phyloP scores from a whole-genome alignment of 2,797 vertebrate species.

The Synaphobranchus kaupii region DNA sequence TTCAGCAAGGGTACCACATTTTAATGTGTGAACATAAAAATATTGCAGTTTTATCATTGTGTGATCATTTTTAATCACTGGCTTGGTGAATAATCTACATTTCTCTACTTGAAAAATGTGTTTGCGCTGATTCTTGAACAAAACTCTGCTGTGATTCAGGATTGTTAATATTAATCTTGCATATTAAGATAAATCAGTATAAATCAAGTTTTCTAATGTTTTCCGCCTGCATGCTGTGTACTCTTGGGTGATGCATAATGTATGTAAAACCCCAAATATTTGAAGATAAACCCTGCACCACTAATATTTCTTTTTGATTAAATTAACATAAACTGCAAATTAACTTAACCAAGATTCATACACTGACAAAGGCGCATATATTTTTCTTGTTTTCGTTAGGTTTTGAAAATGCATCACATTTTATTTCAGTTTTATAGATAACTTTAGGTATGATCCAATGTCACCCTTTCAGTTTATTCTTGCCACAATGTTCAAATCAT shows the following conservation, averaged over 20 bases:
- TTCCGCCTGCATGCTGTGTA: conserved; percentile 68
- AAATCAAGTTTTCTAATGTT: conserved; percentile 45
- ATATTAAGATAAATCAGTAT: neutral
- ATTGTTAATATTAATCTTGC: neutral
- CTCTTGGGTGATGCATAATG: conserved; percentile 68
- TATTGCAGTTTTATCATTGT: neutral
- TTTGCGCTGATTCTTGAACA: neutral
- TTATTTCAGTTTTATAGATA: neutral
- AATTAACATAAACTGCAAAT: conserved; percentile 6
- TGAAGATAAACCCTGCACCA: conserved; percentile 59
- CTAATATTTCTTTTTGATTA: conserved; percentile 44
- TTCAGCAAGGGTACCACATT: neutral
- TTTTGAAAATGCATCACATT: neutral
- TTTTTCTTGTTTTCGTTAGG: neutral
- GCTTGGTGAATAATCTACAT: neutral
- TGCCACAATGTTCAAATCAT: neutral
- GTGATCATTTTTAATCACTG: neutral
- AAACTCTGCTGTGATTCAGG: neutral
- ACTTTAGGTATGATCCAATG: neutral
- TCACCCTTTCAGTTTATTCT: no score
- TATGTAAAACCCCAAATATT: neutral
- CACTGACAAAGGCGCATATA: neutral
- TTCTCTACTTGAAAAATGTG: neutral
- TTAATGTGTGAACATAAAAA: no score
- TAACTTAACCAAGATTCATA: neutral